phyloP scores from a whole-genome alignment of 1,140 invertebrate genomes.

The Dreissena polymorpha region DNA sequence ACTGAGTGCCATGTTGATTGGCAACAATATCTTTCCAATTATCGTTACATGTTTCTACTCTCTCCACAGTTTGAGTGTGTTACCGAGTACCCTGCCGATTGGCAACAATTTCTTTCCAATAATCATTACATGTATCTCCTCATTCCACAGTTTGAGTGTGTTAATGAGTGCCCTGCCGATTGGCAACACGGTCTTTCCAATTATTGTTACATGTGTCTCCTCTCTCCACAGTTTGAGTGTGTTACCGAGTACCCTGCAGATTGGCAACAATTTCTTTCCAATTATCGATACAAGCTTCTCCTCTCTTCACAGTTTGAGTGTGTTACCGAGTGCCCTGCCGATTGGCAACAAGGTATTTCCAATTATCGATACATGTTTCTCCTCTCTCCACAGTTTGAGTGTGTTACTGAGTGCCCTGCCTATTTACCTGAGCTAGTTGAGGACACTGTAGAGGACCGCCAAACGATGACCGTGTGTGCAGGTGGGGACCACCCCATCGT shows the following conservation, averaged over 20 bases:
- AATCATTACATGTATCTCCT: too few species aligned
- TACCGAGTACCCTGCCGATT: constrained; percentile 85
- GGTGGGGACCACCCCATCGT: constrained; percentile 66
- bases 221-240: constrained; percentile 93
- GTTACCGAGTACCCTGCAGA: constrained; percentile 90
- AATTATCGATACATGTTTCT: too few species aligned
- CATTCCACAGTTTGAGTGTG: constrained; percentile 89
- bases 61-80: constrained; percentile 94
- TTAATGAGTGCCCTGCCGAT: constrained; percentile 89
- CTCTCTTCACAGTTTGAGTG: constrained; percentile 88
- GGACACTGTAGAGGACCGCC: constrained; percentile 60
- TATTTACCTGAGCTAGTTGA: constrained; percentile 81
- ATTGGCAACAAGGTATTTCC: too few species aligned
- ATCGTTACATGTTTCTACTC: too few species aligned
- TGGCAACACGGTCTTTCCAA: too few species aligned
- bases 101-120: too few species aligned
- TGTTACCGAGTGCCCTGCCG: constrained; percentile 89
- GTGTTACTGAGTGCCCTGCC: constrained; percentile 92
- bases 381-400: constrained; percentile 93
- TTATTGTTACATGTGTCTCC: too few species aligned
- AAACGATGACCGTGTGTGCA: constrained; percentile 69
- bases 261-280: too few species aligned
- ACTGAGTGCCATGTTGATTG: too few species aligned
- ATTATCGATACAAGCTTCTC: too few species aligned
- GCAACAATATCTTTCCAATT: too few species aligned